Evolutionary conservation across 2,113 vertebrate genomes (phyloP).

Genomic region (Pomatorhinus ruficollis): DNA sequence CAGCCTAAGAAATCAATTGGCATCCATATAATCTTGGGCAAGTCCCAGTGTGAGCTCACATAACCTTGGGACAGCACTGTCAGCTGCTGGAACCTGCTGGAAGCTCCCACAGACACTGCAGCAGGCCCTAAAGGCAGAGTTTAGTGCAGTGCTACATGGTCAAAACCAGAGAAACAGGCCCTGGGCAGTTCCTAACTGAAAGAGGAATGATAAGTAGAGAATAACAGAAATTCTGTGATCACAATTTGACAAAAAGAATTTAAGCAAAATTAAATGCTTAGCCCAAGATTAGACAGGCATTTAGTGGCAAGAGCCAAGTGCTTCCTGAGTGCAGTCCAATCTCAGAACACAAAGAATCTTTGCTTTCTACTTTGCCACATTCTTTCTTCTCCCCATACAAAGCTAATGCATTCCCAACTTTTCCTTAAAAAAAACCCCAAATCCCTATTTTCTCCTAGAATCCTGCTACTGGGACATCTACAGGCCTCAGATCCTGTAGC

Average conservation of each 20-base stretch:
- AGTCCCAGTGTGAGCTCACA: accelerated
- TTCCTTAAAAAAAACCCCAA: neutral
- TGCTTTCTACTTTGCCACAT: neutral
- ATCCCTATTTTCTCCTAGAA: neutral
- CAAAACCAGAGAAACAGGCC: neutral
- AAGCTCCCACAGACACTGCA: neutral
- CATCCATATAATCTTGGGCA: neutral
- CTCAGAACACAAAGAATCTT: neutral
- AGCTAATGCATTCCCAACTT: accelerated
- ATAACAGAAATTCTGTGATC: neutral
- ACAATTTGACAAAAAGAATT: neutral
- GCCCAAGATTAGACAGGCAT: neutral
- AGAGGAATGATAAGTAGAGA: accelerated
- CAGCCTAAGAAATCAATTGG: neutral
- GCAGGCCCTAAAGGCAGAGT: neutral
- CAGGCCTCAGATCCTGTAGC: neutral
- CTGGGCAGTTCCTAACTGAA: neutral
- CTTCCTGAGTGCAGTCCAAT: neutral
- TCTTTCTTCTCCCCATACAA: accelerated
- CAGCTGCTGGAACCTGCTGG: neutral
- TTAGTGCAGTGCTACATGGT: too few species aligned
- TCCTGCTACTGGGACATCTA: neutral
- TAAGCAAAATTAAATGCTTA: neutral
- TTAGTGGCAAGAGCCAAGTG: neutral
- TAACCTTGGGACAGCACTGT: neutral